Evolutionary conservation across 2,888 invertebrate genomes (phyloP), one percentile per base, ranked within the genome.

Genomic region (Lepidonotus clava): DNA sequence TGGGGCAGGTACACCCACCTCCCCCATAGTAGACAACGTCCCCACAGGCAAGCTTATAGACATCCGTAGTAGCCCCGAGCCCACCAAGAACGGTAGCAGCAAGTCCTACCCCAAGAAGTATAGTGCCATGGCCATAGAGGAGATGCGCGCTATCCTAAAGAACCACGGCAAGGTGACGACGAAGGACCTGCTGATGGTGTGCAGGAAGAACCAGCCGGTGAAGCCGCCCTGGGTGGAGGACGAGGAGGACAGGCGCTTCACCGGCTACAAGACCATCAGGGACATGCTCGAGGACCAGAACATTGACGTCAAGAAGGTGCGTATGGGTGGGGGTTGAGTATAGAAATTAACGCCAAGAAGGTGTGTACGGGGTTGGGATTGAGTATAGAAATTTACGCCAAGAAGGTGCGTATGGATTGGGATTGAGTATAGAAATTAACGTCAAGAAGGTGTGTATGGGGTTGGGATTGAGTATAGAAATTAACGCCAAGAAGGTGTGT

Each of bases 141-240:
- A 88, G 66, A 87, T 87, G 11, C 36, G 80, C 34, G 51, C 61
- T 11, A 89, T 93, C 8, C 90, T 91, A 83, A 87, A 90, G 66
- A 91, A 90, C 71, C 91, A 91, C 80, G 93, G 93, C 21, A 90
- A 91, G 80, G 6, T 41, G 1, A 92, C 92, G 51, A 93, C 93
- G 85, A 88, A 89, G 11, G 93, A 93, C 76, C 91, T 93, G 83
- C 88, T 93, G 84, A 89, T 89, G 24, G 89, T 93, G n/a, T 93
- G 93, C 87, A 90, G 90, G 80, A 92, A 91, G 87, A 89, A 91
- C 32, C 89, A 89, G 46, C 90, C 89, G 71, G 84, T 89, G 38
- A 91, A 92, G 86, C 91, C 93, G 66, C 92, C 92, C 0, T 91
- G 91, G 24, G 90, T 91, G 0, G 89, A 90, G 40, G 90, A 89